Percentiles rank a stretch among this genome's conserved stretches.
These are phyloP conservation scores for Protaetia brevitarsis DNA, from an alignment of 1,140 invertebrate species.

Conservation along the genomic window DNA sequence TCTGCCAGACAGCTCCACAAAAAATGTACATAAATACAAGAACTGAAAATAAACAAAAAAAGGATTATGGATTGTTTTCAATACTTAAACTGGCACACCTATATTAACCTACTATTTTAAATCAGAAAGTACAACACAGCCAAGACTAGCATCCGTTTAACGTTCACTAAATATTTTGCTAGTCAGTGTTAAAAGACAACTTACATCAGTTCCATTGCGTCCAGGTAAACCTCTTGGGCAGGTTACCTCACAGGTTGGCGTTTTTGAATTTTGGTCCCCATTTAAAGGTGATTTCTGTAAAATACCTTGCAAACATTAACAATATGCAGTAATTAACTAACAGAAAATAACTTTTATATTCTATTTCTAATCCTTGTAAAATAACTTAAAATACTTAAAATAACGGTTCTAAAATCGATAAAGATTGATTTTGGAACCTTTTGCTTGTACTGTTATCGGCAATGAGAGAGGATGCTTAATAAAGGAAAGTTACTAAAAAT, in stretches of 20 bases:
- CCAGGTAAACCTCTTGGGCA: constrained; percentile 62
- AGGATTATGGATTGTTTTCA: too few species aligned
- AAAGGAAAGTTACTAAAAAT: too few species aligned
- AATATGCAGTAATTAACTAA: not conserved
- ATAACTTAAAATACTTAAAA: too few species aligned
- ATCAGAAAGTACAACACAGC: not conserved
- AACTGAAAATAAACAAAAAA: too few species aligned
- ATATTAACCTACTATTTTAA: too few species aligned
- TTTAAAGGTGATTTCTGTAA: not conserved
- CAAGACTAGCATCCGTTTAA: not conserved
- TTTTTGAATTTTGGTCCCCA: not conserved
- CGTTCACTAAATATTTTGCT: not conserved
- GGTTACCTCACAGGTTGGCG: constrained; percentile 36
- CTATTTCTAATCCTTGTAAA: not conserved
- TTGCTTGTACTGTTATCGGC: too few species aligned
- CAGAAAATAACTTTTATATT: not conserved
- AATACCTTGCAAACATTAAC: not conserved
- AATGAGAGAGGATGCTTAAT: too few species aligned
- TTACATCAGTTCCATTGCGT: constrained; percentile 57
- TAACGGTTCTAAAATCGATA: too few species aligned
- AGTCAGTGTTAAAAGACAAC: not conserved
- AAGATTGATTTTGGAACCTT: too few species aligned
- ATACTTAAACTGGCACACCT: too few species aligned
- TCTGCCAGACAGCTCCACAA: too few species aligned
- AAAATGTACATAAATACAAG: too few species aligned